A percentile compares a stretch with the other conserved stretches of the same genome.
Conservation (phyloP, 2,113 vertebrate genomes). For the Bufo bufo region DNA sequence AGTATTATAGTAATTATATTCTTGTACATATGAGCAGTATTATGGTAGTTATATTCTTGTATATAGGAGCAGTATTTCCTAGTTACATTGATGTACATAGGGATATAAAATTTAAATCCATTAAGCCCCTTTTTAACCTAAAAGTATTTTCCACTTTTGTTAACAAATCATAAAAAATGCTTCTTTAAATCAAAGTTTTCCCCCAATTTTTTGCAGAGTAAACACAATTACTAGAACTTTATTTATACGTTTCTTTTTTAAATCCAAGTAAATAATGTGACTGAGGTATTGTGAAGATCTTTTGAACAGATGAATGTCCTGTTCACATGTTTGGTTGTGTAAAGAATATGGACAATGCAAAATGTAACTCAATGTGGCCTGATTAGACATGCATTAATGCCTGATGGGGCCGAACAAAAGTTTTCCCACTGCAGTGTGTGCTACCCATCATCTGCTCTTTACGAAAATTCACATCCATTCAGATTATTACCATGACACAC, state of each 20-base stretch:
- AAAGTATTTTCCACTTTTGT: too few species aligned
- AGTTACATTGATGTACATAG: too few species aligned
- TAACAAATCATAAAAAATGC: too few species aligned
- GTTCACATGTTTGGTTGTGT: conserved; percentile 29
- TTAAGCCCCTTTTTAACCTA: too few species aligned
- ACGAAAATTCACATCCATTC: not conserved
- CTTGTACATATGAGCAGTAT: too few species aligned
- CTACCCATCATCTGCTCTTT: conserved; percentile 21
- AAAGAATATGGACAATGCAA: conserved; percentile 54
- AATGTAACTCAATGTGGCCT: conserved; percentile 53
- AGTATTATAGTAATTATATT: too few species aligned
- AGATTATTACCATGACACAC: not conserved
- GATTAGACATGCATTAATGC: conserved; percentile 48
- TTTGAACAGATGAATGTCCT: conserved; percentile 33
- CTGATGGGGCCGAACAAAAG: conserved; percentile 35
- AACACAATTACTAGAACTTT: not conserved
- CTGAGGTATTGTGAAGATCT: conserved; percentile 30
- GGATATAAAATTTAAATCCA: too few species aligned
- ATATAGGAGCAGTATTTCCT: too few species aligned
- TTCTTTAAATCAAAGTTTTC: not conserved
- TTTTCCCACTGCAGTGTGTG: conserved; percentile 36
- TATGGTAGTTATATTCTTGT: too few species aligned
- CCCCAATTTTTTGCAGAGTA: not conserved
- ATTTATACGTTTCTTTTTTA: not conserved
- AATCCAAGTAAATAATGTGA: conserved; percentile 15